Percentiles rank a stretch among this genome's conserved stretches.
These are phyloP conservation scores for Nematolebias whitei DNA, from an alignment of 2,113 vertebrate genomes.

Conservation along the genomic window DNA sequence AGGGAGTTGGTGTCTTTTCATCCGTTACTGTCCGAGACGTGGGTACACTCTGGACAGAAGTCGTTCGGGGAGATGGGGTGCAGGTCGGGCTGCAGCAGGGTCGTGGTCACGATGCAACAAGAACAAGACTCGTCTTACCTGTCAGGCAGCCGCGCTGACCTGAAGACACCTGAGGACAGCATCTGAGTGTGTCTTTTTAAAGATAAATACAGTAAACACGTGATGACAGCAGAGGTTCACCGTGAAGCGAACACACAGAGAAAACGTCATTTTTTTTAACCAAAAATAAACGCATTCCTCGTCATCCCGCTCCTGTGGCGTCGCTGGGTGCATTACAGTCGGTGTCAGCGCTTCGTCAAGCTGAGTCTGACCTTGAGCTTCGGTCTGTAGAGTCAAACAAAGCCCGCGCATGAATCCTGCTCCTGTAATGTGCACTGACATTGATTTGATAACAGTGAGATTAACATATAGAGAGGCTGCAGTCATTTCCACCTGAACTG, in stretches of 20 bases:
- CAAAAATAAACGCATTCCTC: not conserved
- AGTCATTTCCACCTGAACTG: conserved; percentile 36
- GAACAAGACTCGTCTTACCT: conserved; percentile 50
- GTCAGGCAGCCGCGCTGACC: conserved; percentile 23
- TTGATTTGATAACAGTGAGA: conserved; percentile 66
- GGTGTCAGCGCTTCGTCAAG: conserved; percentile 36
- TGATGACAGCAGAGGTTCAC: conserved; percentile 15
- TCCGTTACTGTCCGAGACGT: no score
- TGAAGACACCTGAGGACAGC: not conserved
- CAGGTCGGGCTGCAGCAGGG: not conserved
- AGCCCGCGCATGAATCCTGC: conserved; percentile 17
- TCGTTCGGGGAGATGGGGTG: no score
- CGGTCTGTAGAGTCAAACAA: conserved; percentile 19
- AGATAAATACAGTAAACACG: conserved; percentile 3
- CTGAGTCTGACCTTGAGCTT: conserved; percentile 37
- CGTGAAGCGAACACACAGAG: not conserved
- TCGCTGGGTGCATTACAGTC: conserved; percentile 7
- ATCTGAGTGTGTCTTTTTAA: not conserved
- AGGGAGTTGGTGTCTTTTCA: no score
- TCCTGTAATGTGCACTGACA: conserved; percentile 40
- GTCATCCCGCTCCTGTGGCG: conserved; percentile 7
- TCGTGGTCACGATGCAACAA: no score
- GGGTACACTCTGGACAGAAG: no score
- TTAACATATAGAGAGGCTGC: conserved; percentile 69
- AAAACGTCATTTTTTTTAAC: not conserved